Conservation (phyloP, 2,113 vertebrate species). For the Ceratotherium simum region DNA sequence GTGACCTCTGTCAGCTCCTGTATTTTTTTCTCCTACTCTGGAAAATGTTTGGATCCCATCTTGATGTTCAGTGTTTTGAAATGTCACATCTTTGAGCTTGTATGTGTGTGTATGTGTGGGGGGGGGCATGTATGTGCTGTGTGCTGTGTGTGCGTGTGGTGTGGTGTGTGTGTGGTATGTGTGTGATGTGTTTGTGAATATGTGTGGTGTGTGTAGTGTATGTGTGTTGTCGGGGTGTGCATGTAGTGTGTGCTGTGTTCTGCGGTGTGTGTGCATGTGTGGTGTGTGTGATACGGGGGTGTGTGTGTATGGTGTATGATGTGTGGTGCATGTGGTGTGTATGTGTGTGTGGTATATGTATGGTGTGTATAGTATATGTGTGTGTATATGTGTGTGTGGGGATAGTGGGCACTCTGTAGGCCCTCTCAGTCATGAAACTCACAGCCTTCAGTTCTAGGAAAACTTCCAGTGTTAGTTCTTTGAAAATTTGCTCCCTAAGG, state of each 20-base stretch:
- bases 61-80: not conserved
- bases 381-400: too few relatives aligned
- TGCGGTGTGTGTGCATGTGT: too few relatives aligned
- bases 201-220: not conserved
- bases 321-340: not conserved
- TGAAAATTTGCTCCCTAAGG: not conserved
- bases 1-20: fast-evolving
- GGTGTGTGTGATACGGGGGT: not conserved
- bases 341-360: not conserved
- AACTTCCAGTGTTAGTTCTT: not conserved
- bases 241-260: too few relatives aligned
- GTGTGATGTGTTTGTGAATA: not conserved
- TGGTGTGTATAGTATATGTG: not conserved
- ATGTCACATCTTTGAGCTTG: not conserved
- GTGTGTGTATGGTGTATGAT: not conserved
- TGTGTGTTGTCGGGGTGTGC: not conserved
- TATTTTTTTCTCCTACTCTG: not conserved
- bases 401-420: not conserved
- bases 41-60: not conserved
- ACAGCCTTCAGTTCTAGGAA: not conserved
- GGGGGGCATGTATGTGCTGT: too few relatives aligned
- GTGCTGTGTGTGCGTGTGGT: not conserved
- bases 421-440: not conserved
- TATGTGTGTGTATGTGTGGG: too few relatives aligned
- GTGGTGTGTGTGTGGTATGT: not conserved